These are phyloP conservation scores for Neoaliturus tenellus DNA, from an alignment of 2,888 invertebrate genomes.

Conservation along the genomic window DNA sequence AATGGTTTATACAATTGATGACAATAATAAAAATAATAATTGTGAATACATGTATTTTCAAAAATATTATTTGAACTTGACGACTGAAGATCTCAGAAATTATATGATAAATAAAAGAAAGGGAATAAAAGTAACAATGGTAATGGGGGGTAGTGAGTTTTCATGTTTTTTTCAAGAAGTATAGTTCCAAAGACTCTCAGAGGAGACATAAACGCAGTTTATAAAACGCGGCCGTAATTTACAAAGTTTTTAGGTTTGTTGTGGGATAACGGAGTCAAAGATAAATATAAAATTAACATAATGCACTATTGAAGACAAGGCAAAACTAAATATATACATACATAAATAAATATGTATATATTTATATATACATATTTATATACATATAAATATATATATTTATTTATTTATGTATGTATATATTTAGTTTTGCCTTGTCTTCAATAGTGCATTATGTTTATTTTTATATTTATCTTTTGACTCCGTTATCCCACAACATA, in stretches of 20 bases:
- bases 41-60: no score
- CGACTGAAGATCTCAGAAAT: background rate
- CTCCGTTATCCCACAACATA: no score
- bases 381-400: no score
- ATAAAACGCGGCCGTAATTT: background rate
- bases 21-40: no score
- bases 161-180: constrained; percentile 33
- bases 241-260: background rate
- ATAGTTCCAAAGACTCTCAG: background rate
- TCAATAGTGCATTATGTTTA: no score
- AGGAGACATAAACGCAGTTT: background rate
- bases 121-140: background rate
- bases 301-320: background rate
- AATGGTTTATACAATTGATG: no score
- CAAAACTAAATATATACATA: background rate
- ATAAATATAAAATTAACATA: background rate
- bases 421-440: no score
- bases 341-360: background rate
- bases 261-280: background rate
- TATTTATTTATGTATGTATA: no score
- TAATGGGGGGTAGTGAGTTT: constrained; percentile 21
- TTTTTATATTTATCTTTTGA: no score
- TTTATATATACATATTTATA: no score
- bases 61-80: no score
- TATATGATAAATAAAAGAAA: background rate